These are phyloP conservation scores for Orbicella faveolata DNA, from an alignment of 64 coral and sea anemone species.

Conservation along the genomic window DNA sequence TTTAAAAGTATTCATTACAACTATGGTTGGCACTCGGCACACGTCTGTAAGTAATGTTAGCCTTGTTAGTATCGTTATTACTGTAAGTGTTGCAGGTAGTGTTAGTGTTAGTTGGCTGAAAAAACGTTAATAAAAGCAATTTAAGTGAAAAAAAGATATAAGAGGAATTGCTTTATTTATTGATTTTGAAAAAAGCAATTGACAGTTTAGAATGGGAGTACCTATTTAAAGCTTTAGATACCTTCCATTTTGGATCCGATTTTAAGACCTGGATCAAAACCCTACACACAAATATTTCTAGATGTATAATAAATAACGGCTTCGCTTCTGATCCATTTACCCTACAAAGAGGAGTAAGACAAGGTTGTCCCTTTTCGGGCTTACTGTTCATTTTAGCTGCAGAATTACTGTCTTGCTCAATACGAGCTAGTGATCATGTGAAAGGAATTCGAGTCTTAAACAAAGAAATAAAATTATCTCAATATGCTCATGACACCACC, in stretches of 20 bases:
- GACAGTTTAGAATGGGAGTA: not conserved
- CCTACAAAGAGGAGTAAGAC: not conserved
- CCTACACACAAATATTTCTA: not conserved
- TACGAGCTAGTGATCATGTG: not conserved
- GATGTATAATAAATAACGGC: not conserved
- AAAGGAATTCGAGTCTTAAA: slow-evolving; percentile 10
- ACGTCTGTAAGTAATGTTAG: too few species aligned
- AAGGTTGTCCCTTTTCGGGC: slow-evolving; percentile 21
- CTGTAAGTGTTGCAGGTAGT: too few species aligned
- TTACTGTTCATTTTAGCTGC: slow-evolving; percentile 7
- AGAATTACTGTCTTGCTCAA: not conserved
- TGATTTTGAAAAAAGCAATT: not conserved
- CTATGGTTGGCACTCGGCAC: too few species aligned
- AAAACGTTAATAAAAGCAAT: too few species aligned
- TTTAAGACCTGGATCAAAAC: not conserved
- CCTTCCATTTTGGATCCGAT: not conserved
- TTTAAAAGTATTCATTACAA: too few species aligned
- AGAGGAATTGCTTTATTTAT: not conserved
- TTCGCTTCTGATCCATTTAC: not conserved
- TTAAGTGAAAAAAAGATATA: too few species aligned
- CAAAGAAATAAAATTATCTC: slow-evolving; percentile 22
- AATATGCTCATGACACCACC: slow-evolving; percentile 23
- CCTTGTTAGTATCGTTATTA: too few species aligned
- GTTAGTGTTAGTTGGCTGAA: too few species aligned
- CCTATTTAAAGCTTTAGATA: not conserved